Evolutionary conservation across 2,888 invertebrate species (phyloP).

Genomic region (Noctua pronuba): DNA sequence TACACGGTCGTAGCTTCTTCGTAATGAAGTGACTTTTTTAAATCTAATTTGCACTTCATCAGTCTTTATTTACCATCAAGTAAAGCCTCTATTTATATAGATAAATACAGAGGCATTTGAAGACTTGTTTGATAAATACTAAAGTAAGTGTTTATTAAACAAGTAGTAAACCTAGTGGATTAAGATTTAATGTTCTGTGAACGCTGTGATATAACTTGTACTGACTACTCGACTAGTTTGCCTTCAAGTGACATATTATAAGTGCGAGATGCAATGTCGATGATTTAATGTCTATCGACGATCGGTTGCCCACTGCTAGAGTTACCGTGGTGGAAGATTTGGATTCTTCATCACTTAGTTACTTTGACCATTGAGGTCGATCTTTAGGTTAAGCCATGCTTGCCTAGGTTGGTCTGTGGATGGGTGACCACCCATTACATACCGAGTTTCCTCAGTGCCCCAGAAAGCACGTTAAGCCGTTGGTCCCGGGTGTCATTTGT

Average conservation of each 20-base stretch:
- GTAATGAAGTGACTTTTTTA: not conserved
- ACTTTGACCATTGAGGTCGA: no score
- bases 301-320: not conserved
- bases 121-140: slow-evolving; percentile 10
- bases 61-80: not conserved
- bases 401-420: no score
- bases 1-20: no score
- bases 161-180: slow-evolving; percentile 10
- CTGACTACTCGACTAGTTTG: slow-evolving; percentile 32
- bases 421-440: no score
- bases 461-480: no score
- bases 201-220: slow-evolving; percentile 33
- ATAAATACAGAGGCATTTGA: not conserved
- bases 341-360: not conserved
- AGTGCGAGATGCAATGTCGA: slow-evolving; percentile 23
- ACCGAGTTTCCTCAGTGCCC: no score
- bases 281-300: slow-evolving; percentile 14
- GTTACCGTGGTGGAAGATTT: not conserved
- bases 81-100: not conserved
- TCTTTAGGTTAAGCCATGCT: no score
- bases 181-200: slow-evolving; percentile 33
- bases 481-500: no score
- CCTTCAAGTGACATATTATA: slow-evolving; percentile 35
- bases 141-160: slow-evolving; percentile 17
- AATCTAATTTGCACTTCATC: not conserved